Evolutionary conservation across 2,113 vertebrate genomes (phyloP), one percentile per base, ranked within the genome.

Genomic region (Grallaria varia): DNA sequence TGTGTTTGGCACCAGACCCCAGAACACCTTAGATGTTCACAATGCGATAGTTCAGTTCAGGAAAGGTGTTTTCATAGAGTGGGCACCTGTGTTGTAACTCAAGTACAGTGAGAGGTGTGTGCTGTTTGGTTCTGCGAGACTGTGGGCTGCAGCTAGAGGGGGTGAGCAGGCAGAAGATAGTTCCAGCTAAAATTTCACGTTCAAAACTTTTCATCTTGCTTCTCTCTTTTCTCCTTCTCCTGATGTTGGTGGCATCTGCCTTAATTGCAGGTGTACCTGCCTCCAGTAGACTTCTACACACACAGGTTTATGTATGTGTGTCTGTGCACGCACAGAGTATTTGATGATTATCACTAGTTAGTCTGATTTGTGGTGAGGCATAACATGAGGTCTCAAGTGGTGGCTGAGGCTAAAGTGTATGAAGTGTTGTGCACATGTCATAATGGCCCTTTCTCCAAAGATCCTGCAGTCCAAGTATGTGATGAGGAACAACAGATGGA

Each of bases 101-200:
- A 14, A 45, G 56, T 0, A 10, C 28, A 11, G n/a, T 0, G 1
- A 35, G 72, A 27, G 44, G n/a, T 45, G 50, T 39, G 60, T 10
- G 24, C 37, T 19, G 17, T 8, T 28, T 60, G 53, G 42, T 47
- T 75, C 81, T 97, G 96, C 78, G 90, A 95, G 81, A 67, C 82
- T 95, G 47, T 69, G 84, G 67, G 9, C 90, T 55, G 88, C 95
- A 96, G 96, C 93, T 95, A 95, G 96, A 96, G 95, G 96, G 95
- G 86, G 95, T 94, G 93, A 96, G 92, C 92, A 78, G 79, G 88
- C 92, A 97, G 92, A 84, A 93, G 83, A 96, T 91, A 25, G 45
- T 84, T 88, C 47, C 55, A 72, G 73, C 80, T 89, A 68, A 62
- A 78, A 92, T 88, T 31, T 55, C 73, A 22, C 64, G 4, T 58